Evolutionary conservation across 1,140 invertebrate species (phyloP), one percentile per base, ranked within the genome.

Genomic region (Branchinecta lindahli): DNA sequence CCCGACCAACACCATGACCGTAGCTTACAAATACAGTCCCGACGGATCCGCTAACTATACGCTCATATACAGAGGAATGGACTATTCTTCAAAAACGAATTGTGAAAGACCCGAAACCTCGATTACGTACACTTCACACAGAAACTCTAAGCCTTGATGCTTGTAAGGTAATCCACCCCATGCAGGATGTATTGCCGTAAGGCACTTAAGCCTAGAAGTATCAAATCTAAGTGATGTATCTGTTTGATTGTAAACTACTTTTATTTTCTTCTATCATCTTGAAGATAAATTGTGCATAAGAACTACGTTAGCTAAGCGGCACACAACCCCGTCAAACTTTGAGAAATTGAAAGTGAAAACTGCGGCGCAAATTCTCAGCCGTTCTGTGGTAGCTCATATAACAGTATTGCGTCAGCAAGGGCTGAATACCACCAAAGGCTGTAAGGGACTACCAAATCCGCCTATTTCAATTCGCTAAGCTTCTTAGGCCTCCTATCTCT

Each of bases 321-420:
- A 52, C 47, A n/a, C 47, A 52, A 9, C 9, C 47, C 47, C 47
- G n/a, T 52, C 47, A 52, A 52, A 52, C n/a, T 52, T 52, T 9
- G 47, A 52, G n/a, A 52, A 52, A n/a, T 9, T 52, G 47, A 52
- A 52, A n/a, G n/a, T 52, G 47, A 52, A 52, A n/a, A 52, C 47
- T 9, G 47, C 47, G 47, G 47, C 47, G n/a, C 47, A 52, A 9
- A 52, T n/a, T 52, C 47, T 52, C 47, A 52, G 47, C 47, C 47
- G n/a, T 52, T 52, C 47, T 52, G 47, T 52, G n/a, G 47, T n/a
- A 52, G 47, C 47, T 52, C 9, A n/a, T n/a, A n/a, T 52, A 9
- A 52, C n/a, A 52, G 9, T 52, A 52, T 52, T 52, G n/a, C 47
- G 47, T 52, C 9, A 52, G 47, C 47, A 52, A 52, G 47, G 47